phyloP scores from a whole-genome alignment of 2,797 vertebrate species.

The Holocentrus rufus region DNA sequence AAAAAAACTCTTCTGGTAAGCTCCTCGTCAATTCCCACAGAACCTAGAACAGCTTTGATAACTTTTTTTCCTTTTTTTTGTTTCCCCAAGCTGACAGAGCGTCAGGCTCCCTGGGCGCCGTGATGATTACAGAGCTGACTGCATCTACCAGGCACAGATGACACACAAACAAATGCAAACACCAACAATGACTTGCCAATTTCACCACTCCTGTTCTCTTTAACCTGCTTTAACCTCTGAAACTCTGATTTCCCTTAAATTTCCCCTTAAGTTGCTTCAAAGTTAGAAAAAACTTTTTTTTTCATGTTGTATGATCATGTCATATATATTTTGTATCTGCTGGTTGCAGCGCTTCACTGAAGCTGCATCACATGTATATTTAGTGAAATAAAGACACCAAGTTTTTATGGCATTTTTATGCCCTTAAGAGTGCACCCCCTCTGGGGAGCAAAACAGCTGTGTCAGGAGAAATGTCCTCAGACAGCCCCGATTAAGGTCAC shows the following conservation, averaged over 20 bases:
- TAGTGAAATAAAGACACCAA: too few relatives aligned
- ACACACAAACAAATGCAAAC: not conserved
- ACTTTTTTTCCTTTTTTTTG: not conserved
- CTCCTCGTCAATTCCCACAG: slow-evolving; percentile 20
- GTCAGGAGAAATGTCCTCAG: slow-evolving; percentile 59
- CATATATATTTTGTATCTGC: too few relatives aligned
- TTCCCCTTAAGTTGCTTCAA: too few relatives aligned
- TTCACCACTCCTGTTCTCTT: not conserved
- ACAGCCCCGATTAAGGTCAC: slow-evolving; percentile 76
- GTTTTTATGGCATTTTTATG: not conserved
- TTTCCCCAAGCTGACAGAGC: slow-evolving; percentile 4
- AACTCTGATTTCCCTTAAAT: too few relatives aligned
- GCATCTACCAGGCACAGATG: not conserved
- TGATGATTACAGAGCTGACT: slow-evolving; percentile 26
- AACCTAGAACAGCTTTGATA: slow-evolving; percentile 20
- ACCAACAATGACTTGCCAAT: not conserved
- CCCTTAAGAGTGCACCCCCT: slow-evolving; percentile 45
- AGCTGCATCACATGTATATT: too few relatives aligned
- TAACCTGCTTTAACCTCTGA: not conserved
- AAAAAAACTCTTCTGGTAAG: not conserved
- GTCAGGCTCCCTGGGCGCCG: not conserved
- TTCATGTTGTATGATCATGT: too few relatives aligned
- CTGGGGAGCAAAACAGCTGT: slow-evolving; percentile 40
- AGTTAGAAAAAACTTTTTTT: too few relatives aligned
- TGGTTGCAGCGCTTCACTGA: too few relatives aligned